These are phyloP conservation scores for Phoxinus phoxinus DNA, from an alignment of 2,113 vertebrate species.

Conservation along the genomic window DNA sequence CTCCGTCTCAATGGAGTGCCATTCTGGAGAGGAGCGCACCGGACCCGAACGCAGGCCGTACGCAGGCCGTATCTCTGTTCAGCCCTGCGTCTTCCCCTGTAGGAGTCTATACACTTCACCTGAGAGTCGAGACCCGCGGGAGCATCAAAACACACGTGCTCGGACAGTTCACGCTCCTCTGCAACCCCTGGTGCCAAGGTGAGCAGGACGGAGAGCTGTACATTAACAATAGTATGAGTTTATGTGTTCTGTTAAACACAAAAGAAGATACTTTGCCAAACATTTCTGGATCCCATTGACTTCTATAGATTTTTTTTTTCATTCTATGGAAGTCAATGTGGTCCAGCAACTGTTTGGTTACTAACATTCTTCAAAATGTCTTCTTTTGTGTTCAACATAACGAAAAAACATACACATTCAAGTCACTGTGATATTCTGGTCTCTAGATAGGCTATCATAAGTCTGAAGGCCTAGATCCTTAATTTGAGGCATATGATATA, in stretches of 20 bases:
- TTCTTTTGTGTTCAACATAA: too few species aligned
- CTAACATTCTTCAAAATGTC: too few species aligned
- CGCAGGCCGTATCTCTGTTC: slow-evolving; percentile 62
- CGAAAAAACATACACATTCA: too few species aligned
- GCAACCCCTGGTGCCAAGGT: slow-evolving; percentile 78
- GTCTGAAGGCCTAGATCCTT: background rate
- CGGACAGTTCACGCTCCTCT: slow-evolving; percentile 70
- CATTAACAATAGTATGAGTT: too few species aligned
- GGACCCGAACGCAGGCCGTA: background rate
- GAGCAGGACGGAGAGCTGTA: background rate
- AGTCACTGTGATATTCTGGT: too few species aligned
- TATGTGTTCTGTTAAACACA: too few species aligned
- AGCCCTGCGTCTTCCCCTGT: slow-evolving; percentile 66
- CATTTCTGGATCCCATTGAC: too few species aligned
- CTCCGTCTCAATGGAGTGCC: slow-evolving; percentile 63
- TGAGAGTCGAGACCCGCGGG: slow-evolving; percentile 41
- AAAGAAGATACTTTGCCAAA: too few species aligned
- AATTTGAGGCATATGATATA: background rate
- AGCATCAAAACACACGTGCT: background rate
- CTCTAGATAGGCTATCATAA: too few species aligned
- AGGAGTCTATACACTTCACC: slow-evolving; percentile 67
- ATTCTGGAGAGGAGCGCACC: slow-evolving; percentile 40
- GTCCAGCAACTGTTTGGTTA: too few species aligned
- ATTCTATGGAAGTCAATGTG: too few species aligned
- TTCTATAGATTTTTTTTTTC: too few species aligned